phyloP scores from a whole-genome alignment of 1,140 invertebrate genomes.

The Lordiphosa mommai region DNA sequence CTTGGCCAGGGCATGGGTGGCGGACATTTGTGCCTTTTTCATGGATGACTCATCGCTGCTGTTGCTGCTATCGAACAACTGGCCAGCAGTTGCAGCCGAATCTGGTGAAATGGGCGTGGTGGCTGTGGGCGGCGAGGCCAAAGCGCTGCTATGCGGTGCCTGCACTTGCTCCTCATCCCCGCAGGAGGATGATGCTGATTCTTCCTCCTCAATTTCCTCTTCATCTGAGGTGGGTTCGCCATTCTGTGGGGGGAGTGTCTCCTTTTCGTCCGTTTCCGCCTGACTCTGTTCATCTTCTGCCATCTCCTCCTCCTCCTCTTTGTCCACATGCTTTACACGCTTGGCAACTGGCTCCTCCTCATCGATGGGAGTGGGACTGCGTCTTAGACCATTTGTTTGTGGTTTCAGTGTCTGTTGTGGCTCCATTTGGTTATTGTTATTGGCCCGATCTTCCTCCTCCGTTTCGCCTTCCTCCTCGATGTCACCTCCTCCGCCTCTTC shows the following conservation, averaged over 20 bases:
- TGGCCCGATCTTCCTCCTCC: slow-evolving; percentile 52
- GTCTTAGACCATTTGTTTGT: slow-evolving; percentile 40
- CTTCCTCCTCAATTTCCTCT: slow-evolving; percentile 13
- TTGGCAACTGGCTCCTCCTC: slow-evolving; percentile 1
- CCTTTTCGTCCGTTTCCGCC: slow-evolving; percentile 6
- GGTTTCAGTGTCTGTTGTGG: slow-evolving; percentile 16
- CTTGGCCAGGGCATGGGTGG: slow-evolving; percentile 64
- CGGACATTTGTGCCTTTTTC: slow-evolving; percentile 73
- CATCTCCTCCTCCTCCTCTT: slow-evolving; percentile 6
- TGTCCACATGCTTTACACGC: neutral
- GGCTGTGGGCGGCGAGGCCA: slow-evolving; percentile 65
- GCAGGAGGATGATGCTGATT: slow-evolving; percentile 5
- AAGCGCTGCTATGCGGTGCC: slow-evolving; percentile 61
- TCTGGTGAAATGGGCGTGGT: slow-evolving; percentile 67
- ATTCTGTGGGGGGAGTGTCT: slow-evolving; percentile 10
- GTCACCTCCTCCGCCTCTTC: neutral
- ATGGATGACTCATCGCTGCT: slow-evolving; percentile 70
- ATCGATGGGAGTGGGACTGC: slow-evolving; percentile 49
- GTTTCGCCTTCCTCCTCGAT: slow-evolving; percentile 30
- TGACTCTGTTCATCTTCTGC: slow-evolving; percentile 7
- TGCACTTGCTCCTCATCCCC: slow-evolving; percentile 21
- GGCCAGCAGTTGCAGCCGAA: slow-evolving; percentile 70
- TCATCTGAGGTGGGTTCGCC: slow-evolving; percentile 20
- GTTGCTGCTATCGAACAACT: slow-evolving; percentile 74
- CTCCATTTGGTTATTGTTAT: slow-evolving; percentile 53